Percentiles rank a stretch among this genome's conserved stretches.
These are phyloP conservation scores for Lanistes nyassanus DNA, from an alignment of 1,140 invertebrate genomes.

Conservation along the genomic window DNA sequence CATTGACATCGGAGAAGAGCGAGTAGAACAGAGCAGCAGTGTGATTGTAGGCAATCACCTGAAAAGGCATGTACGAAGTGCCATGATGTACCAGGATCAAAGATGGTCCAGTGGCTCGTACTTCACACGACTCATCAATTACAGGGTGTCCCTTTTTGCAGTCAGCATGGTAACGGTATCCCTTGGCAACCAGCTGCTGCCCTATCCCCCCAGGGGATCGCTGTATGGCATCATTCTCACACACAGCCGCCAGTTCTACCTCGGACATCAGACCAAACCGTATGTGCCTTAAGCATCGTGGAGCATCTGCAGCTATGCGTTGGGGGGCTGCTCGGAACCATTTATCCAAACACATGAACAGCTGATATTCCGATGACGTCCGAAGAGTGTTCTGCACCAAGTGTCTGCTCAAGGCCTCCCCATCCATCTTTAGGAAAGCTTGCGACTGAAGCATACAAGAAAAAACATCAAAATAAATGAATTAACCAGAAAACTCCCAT, in stretches of 20 bases:
- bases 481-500: too few species aligned
- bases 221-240: constrained; percentile 57
- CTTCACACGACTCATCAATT: constrained; percentile 49
- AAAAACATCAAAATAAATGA: too few species aligned
- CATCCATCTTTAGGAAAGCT: constrained; percentile 57
- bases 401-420: constrained; percentile 48
- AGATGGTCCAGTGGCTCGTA: constrained; percentile 49
- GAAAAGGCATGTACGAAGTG: constrained; percentile 61
- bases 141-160: constrained; percentile 58
- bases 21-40: constrained; percentile 53
- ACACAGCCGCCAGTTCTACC: constrained; percentile 45
- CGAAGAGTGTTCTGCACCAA: constrained; percentile 50
- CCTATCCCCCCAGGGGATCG: constrained; percentile 43
- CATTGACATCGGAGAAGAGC: constrained; percentile 60
- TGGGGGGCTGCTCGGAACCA: constrained; percentile 52
- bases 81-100: constrained; percentile 62
- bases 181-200: constrained; percentile 48
- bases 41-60: constrained; percentile 62
- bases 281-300: constrained; percentile 45
- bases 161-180: constrained; percentile 59
- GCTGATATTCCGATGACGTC: constrained; percentile 69
- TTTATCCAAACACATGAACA: constrained; percentile 66
- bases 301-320: constrained; percentile 43
- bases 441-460: constrained; percentile 35
- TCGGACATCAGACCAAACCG: constrained; percentile 63